These are phyloP conservation scores for Euzophera pinguis DNA, from an alignment of 2,888 invertebrate genomes.

Conservation along the genomic window DNA sequence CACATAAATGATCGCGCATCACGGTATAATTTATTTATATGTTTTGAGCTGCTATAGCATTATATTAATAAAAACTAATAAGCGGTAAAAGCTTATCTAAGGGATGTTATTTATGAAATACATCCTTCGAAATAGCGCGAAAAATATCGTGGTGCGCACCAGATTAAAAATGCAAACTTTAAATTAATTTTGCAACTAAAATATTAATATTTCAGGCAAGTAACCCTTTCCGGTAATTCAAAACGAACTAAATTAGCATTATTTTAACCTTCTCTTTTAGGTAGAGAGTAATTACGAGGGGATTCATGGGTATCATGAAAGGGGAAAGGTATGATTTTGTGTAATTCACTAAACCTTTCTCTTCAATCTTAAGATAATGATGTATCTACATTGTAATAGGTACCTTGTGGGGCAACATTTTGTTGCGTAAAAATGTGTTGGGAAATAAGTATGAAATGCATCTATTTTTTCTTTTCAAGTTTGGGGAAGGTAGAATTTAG, in stretches of 20 bases:
- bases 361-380: conserved; percentile 19
- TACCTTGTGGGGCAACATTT: not conserved
- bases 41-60: no score
- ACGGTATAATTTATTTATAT: no score
- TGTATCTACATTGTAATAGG: not conserved
- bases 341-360: conserved; percentile 32
- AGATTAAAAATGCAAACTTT: not conserved
- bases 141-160: not conserved
- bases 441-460: no score
- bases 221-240: not conserved
- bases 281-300: conserved; percentile 65
- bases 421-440: not conserved
- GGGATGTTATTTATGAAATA: no score
- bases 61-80: no score
- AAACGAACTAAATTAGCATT: conserved; percentile 24
- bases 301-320: conserved; percentile 67
- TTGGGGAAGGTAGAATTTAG: no score
- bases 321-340: conserved; percentile 63
- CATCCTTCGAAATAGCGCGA: not conserved
- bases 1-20: no score
- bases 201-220: not conserved
- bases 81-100: no score
- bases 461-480: no score
- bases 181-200: not conserved
- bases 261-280: conserved; percentile 63